Evolutionary conservation across 2,797 vertebrate species (phyloP), one percentile per base, ranked within the genome.

Genomic region (Takifugu rubripes): DNA sequence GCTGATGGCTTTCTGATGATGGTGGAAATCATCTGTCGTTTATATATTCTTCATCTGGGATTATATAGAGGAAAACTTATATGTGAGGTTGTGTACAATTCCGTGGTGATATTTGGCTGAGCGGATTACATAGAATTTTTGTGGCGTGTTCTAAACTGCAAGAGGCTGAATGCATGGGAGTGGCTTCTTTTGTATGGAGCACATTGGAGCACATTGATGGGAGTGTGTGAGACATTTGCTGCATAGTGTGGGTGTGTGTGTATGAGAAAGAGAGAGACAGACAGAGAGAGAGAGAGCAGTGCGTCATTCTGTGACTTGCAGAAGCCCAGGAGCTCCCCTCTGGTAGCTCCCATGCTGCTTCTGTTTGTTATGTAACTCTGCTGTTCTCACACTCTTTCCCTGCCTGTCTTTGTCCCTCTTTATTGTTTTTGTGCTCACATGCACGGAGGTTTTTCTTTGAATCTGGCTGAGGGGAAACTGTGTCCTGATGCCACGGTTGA

Each of bases 231-330:
- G 59, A 62, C 68, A 56, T 72, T 83, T 79, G 73, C 72, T 82
- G 75, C 77, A 81, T 27, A 57, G 12, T 54, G 36, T 25, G 51
- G 53, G 31, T 53, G 57, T 53, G 65, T 61, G 55, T 24, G 47
- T n/a, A 44, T 42, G 49, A 27, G 61, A 52, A 43, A 36, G 61
- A 40, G 62, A 54, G 63, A 29, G 46, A 12, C 46, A 33, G 52
- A 27, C 55, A 52, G 49, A 29, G 61, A 42, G 66, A 52, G 64
- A 29, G 57, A 60, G 63, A 33, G 61, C 54, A 75, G 82, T 87
- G 82, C 85, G 79, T 87, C 82, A 86, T 70, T 70, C 68, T 87
- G 81, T 66, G 75, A 78, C 82, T 86, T 70, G 73, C 79, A 79
- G 70, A 78, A 77, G 78, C 82, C 83, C 72, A 70, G 80, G 78